Percentiles rank a stretch among this genome's conserved stretches.
phyloP scores from a whole-genome alignment of 2,888 invertebrate genomes.

The Mellilla xanthometata region DNA sequence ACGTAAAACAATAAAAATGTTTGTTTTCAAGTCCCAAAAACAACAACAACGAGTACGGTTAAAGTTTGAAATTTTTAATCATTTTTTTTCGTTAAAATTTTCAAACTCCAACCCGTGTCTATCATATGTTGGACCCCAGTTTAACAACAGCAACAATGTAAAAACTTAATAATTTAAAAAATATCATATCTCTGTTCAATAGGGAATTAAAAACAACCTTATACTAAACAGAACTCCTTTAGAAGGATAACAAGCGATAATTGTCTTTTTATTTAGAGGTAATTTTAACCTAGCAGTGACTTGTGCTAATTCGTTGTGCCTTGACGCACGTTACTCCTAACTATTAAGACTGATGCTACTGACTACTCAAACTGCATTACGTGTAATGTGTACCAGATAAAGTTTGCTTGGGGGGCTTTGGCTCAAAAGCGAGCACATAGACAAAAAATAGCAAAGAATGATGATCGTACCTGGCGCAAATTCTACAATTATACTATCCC shows the following conservation, averaged over 20 bases:
- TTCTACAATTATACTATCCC: too few species aligned
- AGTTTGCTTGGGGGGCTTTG: too few species aligned
- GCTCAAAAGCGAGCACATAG: too few species aligned
- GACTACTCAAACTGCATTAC: conserved; percentile 42
- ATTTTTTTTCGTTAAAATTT: conserved; percentile 18
- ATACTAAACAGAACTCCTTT: conserved; percentile 73
- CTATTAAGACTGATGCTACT: conserved; percentile 30
- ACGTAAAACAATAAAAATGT: conserved; percentile 14
- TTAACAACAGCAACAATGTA: conserved; percentile 65
- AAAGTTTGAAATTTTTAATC: conserved; percentile 33
- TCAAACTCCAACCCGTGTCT: conserved; percentile 49
- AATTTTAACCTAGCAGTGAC: conserved; percentile 54
- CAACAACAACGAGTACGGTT: conserved; percentile 36
- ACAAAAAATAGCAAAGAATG: too few species aligned
- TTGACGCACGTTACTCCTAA: conserved; percentile 46
- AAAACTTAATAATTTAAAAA: conserved; percentile 72
- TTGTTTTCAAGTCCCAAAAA: conserved; percentile 30
- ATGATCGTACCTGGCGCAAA: too few species aligned
- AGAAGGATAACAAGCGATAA: conserved; percentile 78
- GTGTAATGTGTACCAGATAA: too few species aligned
- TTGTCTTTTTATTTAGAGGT: conserved; percentile 71
- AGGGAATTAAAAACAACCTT: conserved; percentile 63
- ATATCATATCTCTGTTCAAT: conserved; percentile 58
- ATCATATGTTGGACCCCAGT: conserved; percentile 74
- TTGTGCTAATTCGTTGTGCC: conserved; percentile 67